Percentiles rank a stretch among this genome's conserved stretches.
These are phyloP conservation scores for Ctenoplectra terminalis DNA, from an alignment of 1,140 invertebrate species.

Conservation along the genomic window DNA sequence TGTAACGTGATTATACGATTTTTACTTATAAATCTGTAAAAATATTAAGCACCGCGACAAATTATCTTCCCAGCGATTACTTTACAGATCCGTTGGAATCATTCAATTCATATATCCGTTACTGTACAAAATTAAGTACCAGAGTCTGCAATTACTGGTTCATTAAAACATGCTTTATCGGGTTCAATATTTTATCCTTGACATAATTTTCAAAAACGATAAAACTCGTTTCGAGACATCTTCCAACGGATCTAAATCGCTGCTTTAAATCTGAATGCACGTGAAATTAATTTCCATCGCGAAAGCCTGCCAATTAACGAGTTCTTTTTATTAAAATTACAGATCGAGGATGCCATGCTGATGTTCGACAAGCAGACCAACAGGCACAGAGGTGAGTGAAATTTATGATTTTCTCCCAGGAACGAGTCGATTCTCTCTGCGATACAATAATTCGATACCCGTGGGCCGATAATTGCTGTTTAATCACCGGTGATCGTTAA, in stretches of 20 bases:
- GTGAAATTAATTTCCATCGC: no score
- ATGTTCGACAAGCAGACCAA: slow-evolving; percentile 99
- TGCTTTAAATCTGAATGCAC: no score
- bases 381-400: slow-evolving; percentile 98
- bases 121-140: no score
- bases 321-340: slow-evolving; percentile 85
- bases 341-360: slow-evolving; percentile 99
- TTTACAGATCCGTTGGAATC: no score
- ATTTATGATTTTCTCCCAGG: slow-evolving; percentile 27
- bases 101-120: no score
- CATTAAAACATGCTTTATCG: no score
- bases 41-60: not conserved
- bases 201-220: no score
- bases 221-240: no score
- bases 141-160: no score
- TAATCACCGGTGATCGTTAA: slow-evolving; percentile 49
- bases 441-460: slow-evolving; percentile 44
- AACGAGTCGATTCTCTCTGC: not conserved
- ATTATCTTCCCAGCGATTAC: no score
- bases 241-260: no score
- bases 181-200: no score
- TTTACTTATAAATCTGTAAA: not conserved
- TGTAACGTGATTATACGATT: not conserved
- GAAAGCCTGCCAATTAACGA: not conserved
- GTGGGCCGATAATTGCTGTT: slow-evolving; percentile 24